These are phyloP conservation scores for Rostratula benghalensis DNA, from an alignment of 2,113 vertebrate species.

Conservation along the genomic window DNA sequence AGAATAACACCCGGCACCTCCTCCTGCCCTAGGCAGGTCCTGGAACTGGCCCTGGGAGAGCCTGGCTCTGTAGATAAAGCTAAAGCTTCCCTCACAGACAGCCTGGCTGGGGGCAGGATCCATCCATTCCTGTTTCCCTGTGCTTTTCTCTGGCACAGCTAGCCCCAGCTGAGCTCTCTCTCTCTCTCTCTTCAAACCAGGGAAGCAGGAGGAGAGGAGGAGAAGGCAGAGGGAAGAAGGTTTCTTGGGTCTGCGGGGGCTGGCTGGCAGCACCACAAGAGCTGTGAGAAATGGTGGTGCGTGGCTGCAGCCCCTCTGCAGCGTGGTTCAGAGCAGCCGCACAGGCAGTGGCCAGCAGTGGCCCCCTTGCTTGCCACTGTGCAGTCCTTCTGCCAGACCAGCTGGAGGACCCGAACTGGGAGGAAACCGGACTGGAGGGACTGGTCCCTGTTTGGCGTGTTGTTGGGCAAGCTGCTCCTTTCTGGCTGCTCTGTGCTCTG, in stretches of 20 bases:
- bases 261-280: neutral
- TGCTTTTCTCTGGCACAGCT: neutral
- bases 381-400: neutral
- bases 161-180: neutral
- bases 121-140: neutral
- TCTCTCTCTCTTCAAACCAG: neutral
- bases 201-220: neutral
- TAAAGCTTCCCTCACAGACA: neutral
- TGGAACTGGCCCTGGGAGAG: neutral
- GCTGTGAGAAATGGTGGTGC: no score
- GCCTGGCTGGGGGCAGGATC: neutral
- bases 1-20: neutral
- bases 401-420: neutral
- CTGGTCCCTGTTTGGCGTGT: neutral
- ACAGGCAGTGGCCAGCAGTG: neutral
- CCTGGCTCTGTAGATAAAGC: neutral
- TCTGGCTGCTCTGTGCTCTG: neutral
- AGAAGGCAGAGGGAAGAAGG: neutral
- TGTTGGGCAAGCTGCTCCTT: neutral
- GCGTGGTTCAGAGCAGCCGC: accelerated
- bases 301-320: neutral
- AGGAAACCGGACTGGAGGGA: neutral
- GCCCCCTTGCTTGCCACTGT: neutral
- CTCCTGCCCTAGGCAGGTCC: neutral
- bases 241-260: neutral